Conservation (phyloP, 2,797 vertebrate species). For the Pteronotus mesoamericanus region DNA sequence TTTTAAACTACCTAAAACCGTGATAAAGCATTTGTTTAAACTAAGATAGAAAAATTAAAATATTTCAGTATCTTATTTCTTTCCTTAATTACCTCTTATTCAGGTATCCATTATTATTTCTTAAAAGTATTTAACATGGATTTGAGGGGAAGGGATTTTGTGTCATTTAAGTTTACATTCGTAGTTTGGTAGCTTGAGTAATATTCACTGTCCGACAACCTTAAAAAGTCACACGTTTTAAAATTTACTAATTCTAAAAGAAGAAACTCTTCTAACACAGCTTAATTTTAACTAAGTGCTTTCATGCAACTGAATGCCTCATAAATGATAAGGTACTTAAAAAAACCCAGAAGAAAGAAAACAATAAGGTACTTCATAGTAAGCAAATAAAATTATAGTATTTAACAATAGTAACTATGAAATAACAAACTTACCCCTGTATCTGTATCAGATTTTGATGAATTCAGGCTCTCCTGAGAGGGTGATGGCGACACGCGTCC, state of each 20-base stretch:
- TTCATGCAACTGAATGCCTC: conserved; percentile 27
- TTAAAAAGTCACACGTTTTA: conserved; percentile 44
- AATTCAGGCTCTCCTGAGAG: conserved; percentile 98
- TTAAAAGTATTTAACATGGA: conserved; percentile 4
- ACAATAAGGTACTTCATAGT: conserved; percentile 12
- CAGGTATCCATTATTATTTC: conserved; percentile 13
- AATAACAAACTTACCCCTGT: conserved; percentile 86
- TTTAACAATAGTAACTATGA: conserved; percentile 45
- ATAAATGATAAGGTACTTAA: conserved; percentile 14
- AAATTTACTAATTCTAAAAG: conserved; percentile 19
- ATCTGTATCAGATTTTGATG: conserved; percentile 97
- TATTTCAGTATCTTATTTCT: not conserved
- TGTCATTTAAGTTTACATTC: conserved; percentile 16
- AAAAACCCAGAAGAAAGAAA: not conserved
- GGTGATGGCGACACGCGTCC: conserved; percentile 98
- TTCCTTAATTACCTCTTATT: not conserved
- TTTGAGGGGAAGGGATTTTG: conserved; percentile 1
- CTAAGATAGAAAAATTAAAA: not conserved
- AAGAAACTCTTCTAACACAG: conserved; percentile 15
- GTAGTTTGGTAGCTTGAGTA: conserved; percentile 3
- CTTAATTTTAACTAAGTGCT: conserved; percentile 28
- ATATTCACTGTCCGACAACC: not conserved
- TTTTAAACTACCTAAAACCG: conserved; percentile 15
- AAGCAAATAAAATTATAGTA: conserved; percentile 37
- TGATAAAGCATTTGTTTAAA: conserved; percentile 36